phyloP scores from a whole-genome alignment of 2,888 invertebrate genomes.

The Lasius platythorax region DNA sequence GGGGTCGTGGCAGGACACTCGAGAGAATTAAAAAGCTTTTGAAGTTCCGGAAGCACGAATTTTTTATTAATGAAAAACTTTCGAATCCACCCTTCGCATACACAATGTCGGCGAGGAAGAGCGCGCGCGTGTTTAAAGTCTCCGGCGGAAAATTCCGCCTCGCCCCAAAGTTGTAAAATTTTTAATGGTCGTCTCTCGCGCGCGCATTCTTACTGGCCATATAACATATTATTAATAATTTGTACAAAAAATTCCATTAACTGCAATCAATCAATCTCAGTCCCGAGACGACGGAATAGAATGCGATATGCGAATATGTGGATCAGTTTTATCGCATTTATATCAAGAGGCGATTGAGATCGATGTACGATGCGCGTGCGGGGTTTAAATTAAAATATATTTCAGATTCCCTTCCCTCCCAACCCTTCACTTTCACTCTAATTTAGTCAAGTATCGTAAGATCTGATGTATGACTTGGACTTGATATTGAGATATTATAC shows the following conservation, averaged over 20 bases:
- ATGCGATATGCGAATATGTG: background rate
- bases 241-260: slow-evolving; percentile 33
- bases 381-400: background rate
- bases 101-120: slow-evolving; percentile 25
- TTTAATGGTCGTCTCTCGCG: slow-evolving; percentile 30
- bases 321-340: background rate
- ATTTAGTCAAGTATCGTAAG: background rate
- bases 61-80: slow-evolving; percentile 70
- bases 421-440: background rate
- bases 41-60: slow-evolving; percentile 71
- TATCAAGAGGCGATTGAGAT: background rate
- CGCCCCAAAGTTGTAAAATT: slow-evolving; percentile 47
- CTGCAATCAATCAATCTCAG: slow-evolving; percentile 1
- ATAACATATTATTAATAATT: slow-evolving; percentile 42
- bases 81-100: slow-evolving; percentile 55
- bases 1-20: slow-evolving; percentile 52
- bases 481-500: background rate
- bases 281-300: background rate
- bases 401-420: background rate
- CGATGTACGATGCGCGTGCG: background rate
- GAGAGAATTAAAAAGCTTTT: slow-evolving; percentile 77
- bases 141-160: slow-evolving; percentile 66
- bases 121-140: slow-evolving; percentile 48
- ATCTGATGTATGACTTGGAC: too few relatives aligned
- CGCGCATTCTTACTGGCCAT: background rate